Evolutionary conservation across 2,113 vertebrate genomes (phyloP).

Genomic region (Nycticorax nycticorax): DNA sequence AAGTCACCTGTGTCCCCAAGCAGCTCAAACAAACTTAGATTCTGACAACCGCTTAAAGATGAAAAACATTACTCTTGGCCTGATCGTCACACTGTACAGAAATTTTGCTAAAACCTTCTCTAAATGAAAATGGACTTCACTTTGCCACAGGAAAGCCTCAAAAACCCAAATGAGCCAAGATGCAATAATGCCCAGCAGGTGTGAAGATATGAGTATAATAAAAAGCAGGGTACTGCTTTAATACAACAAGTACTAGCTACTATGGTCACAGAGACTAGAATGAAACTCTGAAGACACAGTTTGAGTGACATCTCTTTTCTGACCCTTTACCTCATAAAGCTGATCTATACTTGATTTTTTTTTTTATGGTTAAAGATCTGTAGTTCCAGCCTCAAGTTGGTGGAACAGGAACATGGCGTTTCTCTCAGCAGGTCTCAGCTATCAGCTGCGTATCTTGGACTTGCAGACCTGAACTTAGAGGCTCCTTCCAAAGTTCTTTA

Average conservation of each 20-base stretch:
- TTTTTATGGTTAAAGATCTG: background rate
- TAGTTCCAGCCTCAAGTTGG: background rate
- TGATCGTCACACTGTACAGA: background rate
- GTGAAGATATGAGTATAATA: background rate
- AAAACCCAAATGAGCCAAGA: background rate
- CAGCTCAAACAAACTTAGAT: background rate
- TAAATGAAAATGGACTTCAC: background rate
- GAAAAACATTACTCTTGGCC: background rate
- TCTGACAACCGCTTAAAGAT: background rate
- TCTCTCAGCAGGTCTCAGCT: background rate
- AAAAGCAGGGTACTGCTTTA: background rate
- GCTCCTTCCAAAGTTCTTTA: background rate
- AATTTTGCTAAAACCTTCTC: background rate
- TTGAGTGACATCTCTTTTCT: background rate
- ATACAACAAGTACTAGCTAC: background rate
- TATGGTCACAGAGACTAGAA: background rate
- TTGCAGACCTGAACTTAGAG: background rate
- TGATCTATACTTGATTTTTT: background rate
- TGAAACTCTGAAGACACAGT: background rate
- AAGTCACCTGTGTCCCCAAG: background rate
- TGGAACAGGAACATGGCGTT: background rate
- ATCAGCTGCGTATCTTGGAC: background rate
- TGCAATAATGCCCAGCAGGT: background rate
- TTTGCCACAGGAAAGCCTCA: background rate
- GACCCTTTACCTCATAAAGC: background rate